Conservation (phyloP, 2,797 vertebrate genomes). For the Rhinogobio ventralis region DNA sequence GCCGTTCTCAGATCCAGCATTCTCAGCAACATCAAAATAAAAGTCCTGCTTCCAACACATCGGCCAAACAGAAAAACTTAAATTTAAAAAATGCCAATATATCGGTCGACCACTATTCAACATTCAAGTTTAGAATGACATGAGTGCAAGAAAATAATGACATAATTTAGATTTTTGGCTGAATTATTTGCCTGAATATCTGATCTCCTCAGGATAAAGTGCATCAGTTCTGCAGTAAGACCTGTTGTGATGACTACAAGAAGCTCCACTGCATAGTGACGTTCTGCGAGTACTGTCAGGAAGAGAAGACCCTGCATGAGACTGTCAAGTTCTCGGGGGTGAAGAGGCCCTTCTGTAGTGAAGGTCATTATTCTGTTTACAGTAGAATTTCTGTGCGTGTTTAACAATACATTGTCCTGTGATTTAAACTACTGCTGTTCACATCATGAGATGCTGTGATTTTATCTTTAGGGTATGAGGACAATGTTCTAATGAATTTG, state of each 20-base stretch:
- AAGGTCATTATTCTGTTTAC: constrained; percentile 80
- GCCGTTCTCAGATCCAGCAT: too few species aligned
- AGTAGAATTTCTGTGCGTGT: neutral
- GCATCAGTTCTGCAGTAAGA: constrained; percentile 95
- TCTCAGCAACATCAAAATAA: too few species aligned
- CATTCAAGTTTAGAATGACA: too few species aligned
- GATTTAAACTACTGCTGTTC: constrained; percentile 45
- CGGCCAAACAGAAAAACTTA: too few species aligned
- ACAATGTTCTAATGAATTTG: neutral
- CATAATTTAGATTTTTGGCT: neutral
- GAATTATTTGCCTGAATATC: neutral
- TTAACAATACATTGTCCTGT: constrained; percentile 21
- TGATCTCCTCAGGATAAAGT: constrained; percentile 88
- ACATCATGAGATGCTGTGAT: constrained; percentile 49
- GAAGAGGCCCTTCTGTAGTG: constrained; percentile 96
- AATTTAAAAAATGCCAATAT: too few species aligned
- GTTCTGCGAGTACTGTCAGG: constrained; percentile 97
- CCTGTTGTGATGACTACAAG: constrained; percentile 97
- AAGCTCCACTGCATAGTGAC: constrained; percentile 98
- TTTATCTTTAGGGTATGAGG: constrained; percentile 19
- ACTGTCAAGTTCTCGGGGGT: constrained; percentile 95
- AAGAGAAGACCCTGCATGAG: constrained; percentile 97
- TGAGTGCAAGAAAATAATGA: neutral
- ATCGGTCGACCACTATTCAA: too few species aligned
- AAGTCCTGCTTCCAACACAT: too few species aligned